Base-by-base conservation (phyloP, 1,140 invertebrate species). In the Drosophila carrolli region DNA sequence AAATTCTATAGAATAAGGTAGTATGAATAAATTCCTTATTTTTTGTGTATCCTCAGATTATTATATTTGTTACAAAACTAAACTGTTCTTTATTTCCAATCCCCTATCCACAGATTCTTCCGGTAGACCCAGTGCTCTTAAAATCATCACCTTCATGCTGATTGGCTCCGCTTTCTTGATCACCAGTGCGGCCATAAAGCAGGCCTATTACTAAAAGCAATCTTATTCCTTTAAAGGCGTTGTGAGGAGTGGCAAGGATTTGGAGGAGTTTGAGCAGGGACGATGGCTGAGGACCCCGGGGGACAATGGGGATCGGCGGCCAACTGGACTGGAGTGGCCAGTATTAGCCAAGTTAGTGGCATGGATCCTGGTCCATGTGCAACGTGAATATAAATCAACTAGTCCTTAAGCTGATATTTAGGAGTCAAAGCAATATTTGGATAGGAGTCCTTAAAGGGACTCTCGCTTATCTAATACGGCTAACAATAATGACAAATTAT, bases 81-180 rank as follows among this genome's bases (percentile, higher is more conserved):
- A 23, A 23, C 23, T 23, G 23, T 23, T 23, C 0, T 23, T 23
- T 23, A 4, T 23, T 23, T 23, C 23, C 4, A 4, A 23, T 23
- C 29, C 10, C 29, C 0, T 46, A 0, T 47, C 72, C 77, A 29
- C 60, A 92, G 91, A 92, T 91, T 92, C 91, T 92, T 92, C 91
- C 91, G 89, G 85, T 68, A 91, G 91, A 74, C 91, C 91, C 78
- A 92, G 91, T 81, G 89, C 89, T 68, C 81, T 92, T 53, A 92
- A 92, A 92, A 91, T 92, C 73, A 92, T 92, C 50, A 92, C 91
- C 60, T 92, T 92, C 51, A 59, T 91, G 70, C 72, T 92, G 59
- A 92, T 92, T 60, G 90, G 90, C 38, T 88, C 91, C 55, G 91
- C 91, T 58, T 90, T 92, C 78, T 54, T 92, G 46, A 91, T 92